Evolutionary conservation across 2,113 vertebrate species (phyloP).

Genomic region (Helogale parvula): DNA sequence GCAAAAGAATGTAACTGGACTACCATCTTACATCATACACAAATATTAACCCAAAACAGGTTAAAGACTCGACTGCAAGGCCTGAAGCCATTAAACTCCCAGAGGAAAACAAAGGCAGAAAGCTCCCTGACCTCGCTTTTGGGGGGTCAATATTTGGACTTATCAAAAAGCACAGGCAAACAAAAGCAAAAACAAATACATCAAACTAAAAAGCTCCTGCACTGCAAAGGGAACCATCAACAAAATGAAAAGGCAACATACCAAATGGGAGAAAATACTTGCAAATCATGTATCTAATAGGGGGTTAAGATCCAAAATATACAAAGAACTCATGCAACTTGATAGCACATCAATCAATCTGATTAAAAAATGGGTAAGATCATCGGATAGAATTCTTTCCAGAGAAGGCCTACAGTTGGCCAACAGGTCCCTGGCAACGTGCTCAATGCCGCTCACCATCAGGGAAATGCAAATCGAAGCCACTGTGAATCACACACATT

Average conservation of each 20-base stretch:
- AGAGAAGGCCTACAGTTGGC: background rate
- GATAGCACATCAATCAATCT: background rate
- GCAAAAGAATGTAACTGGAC: background rate
- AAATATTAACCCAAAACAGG: background rate
- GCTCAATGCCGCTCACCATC: background rate
- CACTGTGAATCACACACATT: background rate
- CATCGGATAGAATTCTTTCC: background rate
- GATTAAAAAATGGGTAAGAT: background rate
- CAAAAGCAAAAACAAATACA: background rate
- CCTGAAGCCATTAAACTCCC: background rate
- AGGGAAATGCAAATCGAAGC: background rate
- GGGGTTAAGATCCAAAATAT: background rate
- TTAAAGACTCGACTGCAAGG: background rate
- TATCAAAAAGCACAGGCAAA: background rate
- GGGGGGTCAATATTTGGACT: background rate
- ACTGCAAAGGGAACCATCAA: background rate
- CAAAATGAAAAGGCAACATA: background rate
- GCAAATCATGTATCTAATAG: background rate
- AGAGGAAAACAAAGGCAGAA: background rate
- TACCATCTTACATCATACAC: background rate
- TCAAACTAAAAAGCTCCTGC: background rate
- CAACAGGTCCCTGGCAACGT: background rate
- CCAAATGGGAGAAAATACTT: background rate
- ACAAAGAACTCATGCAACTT: background rate
- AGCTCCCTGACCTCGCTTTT: background rate